Evolutionary conservation across 2,888 invertebrate species (phyloP).

Genomic region (Eupithecia exiguata): DNA sequence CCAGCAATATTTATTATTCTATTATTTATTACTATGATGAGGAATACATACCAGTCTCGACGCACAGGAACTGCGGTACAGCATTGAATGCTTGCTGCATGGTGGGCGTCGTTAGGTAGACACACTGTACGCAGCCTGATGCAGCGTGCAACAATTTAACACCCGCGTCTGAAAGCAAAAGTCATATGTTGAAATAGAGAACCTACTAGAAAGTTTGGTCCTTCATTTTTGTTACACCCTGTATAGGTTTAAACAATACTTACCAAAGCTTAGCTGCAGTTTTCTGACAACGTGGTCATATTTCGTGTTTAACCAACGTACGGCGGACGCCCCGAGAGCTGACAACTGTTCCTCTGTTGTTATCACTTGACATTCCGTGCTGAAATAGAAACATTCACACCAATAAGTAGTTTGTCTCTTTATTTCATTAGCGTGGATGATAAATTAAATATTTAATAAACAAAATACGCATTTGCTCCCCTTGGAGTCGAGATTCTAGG

Average conservation of each 20-base stretch:
- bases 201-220: too few species aligned
- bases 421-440: too few species aligned
- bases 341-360: conserved; percentile 72
- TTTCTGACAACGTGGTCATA: conserved; percentile 78
- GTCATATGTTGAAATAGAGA: too few species aligned
- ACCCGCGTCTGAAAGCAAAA: conserved; percentile 69
- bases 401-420: too few species aligned
- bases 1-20: too few species aligned
- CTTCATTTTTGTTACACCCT: too few species aligned
- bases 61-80: conserved; percentile 79
- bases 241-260: too few species aligned
- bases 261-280: conserved; percentile 77
- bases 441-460: too few species aligned
- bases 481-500: too few species aligned
- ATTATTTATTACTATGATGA: too few species aligned
- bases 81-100: conserved; percentile 81
- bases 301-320: conserved; percentile 80
- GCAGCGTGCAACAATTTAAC: conserved; percentile 75
- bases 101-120: conserved; percentile 77
- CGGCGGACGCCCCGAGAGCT: conserved; percentile 65
- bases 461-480: too few species aligned
- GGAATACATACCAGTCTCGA: conserved; percentile 70
- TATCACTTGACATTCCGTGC: conserved; percentile 46
- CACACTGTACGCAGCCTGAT: conserved; percentile 76
- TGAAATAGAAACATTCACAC: conserved; percentile 35